A percentile compares a stretch with the other conserved stretches of the same genome.
Evolutionary conservation across 2,797 vertebrate species (phyloP).

Genomic region (Dallia pectoralis): DNA sequence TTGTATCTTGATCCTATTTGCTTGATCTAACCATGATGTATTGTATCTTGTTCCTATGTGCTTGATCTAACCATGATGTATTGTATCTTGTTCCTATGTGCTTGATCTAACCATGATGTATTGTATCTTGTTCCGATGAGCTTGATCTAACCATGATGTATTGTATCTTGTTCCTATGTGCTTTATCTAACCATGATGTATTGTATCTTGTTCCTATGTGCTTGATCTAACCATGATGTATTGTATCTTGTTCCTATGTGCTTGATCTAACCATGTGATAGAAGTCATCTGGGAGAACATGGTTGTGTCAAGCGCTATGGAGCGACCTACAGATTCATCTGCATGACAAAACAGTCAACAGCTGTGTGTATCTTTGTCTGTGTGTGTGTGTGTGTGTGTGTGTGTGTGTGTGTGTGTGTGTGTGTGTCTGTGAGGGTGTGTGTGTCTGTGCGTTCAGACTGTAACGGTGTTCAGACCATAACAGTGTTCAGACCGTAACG

Average conservation of each 20-base stretch:
- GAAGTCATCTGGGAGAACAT: conserved; percentile 98
- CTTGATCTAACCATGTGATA: conserved; percentile 99
- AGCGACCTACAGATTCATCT: conserved; percentile 97
- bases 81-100: conserved; percentile 99
- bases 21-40: conserved; percentile 99
- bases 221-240: conserved; percentile 99
- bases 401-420: conserved; percentile 13
- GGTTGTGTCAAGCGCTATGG: conserved; percentile 99
- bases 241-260: conserved; percentile 99
- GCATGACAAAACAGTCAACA: conserved; percentile 86
- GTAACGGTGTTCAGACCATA: conserved; percentile 42
- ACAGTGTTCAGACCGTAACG: conserved; percentile 38
- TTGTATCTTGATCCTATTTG: conserved; percentile 99
- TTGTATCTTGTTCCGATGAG: conserved; percentile 99
- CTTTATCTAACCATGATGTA: conserved; percentile 99
- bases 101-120: conserved; percentile 99
- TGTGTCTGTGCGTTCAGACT: conserved; percentile 31
- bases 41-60: conserved; percentile 99
- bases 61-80: conserved; percentile 99
- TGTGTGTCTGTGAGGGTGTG: conserved; percentile 13
- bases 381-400: conserved; percentile 26
- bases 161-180: conserved; percentile 99
- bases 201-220: conserved; percentile 99
- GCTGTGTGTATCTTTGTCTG: conserved; percentile 19
- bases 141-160: conserved; percentile 99